Evolutionary conservation across 2,797 vertebrate genomes (phyloP).

Genomic region (Sebastes baramenuke): DNA sequence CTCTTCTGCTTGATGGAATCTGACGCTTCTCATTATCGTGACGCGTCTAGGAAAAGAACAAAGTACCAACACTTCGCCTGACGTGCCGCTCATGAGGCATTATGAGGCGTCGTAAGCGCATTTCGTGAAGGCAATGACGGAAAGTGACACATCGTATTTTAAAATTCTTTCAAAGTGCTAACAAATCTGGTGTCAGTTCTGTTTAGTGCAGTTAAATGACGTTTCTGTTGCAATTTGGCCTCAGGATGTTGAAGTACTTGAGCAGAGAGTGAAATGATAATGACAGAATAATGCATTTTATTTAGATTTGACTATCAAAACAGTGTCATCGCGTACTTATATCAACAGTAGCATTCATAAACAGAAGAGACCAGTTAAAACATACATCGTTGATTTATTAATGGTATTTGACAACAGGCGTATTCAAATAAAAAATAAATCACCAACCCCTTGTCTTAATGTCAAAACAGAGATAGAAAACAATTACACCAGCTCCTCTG

Average conservation of each 20-base stretch:
- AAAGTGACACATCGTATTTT: slow-evolving; percentile 60
- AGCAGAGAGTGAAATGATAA: not conserved
- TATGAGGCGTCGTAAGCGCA: slow-evolving; percentile 40
- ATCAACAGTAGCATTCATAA: not conserved
- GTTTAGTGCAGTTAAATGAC: slow-evolving; percentile 48
- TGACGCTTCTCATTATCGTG: slow-evolving; percentile 74
- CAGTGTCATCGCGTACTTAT: not conserved
- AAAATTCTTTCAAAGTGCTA: slow-evolving; percentile 49
- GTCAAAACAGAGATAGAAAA: slow-evolving; percentile 2
- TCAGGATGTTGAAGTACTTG: slow-evolving; percentile 4
- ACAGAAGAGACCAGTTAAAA: not conserved
- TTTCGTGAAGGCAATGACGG: slow-evolving; percentile 42
- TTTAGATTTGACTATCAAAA: slow-evolving; percentile 23
- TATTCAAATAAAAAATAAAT: not conserved
- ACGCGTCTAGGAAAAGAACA: slow-evolving; percentile 65
- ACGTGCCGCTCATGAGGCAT: slow-evolving; percentile 52
- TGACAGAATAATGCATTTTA: not conserved
- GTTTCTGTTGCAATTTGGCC: slow-evolving; percentile 20
- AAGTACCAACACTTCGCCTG: slow-evolving; percentile 63
- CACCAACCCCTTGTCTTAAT: not conserved
- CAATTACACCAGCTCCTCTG: not conserved
- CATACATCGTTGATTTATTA: not conserved
- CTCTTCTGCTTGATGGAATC: slow-evolving; percentile 75
- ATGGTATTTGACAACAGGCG: not conserved
- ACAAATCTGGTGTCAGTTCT: slow-evolving; percentile 59